Conservation (phyloP, 2,113 vertebrate species). For the Pionites leucogaster region DNA sequence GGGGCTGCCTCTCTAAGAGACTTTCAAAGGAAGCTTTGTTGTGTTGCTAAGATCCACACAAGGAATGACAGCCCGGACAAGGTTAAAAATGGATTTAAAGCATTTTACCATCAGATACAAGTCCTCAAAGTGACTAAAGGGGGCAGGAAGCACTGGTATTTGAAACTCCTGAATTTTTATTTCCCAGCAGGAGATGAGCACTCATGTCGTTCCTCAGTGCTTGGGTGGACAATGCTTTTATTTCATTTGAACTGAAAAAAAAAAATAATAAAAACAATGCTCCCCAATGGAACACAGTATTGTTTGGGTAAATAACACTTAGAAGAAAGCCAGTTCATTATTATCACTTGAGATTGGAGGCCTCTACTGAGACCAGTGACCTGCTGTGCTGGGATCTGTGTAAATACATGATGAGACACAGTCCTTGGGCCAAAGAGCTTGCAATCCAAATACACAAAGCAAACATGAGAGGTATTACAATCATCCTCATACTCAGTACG, state of each 20-base stretch:
- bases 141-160: conserved; percentile 36
- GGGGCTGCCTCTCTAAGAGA: not conserved
- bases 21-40: conserved; percentile 52
- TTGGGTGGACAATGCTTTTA: conserved; percentile 39
- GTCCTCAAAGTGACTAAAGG: conserved; percentile 28
- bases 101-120: conserved; percentile 39
- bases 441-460: conserved; percentile 45
- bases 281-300: not conserved
- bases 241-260: conserved; percentile 21
- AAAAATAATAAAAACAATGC: conserved; percentile 33
- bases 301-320: conserved; percentile 44
- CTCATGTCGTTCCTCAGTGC: not conserved
- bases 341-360: conserved; percentile 41
- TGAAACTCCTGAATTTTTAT: conserved; percentile 45
- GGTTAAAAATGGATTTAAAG: conserved; percentile 56
- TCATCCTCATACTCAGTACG: not conserved
- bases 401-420: conserved; percentile 40
- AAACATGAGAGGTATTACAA: conserved; percentile 35
- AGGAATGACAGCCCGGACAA: conserved; percentile 38
- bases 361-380: conserved; percentile 15
- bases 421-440: conserved; percentile 35
- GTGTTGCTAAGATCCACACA: conserved; percentile 52
- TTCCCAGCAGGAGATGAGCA: conserved; percentile 38
- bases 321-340: conserved; percentile 48
- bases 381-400: conserved; percentile 15